These are phyloP conservation scores for Abramis brama DNA, from an alignment of 2,113 vertebrate species.

Conservation along the genomic window DNA sequence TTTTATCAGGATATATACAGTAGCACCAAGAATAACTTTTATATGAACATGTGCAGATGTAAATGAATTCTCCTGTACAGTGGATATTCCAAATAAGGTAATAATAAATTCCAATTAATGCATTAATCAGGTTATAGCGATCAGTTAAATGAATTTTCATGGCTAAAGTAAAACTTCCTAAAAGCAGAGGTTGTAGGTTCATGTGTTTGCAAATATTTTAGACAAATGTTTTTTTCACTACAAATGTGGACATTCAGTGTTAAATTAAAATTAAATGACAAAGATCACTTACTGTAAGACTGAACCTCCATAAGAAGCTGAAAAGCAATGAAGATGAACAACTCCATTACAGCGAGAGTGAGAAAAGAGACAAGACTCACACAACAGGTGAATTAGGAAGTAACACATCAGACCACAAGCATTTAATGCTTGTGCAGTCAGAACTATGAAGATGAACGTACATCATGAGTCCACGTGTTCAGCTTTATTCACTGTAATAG, in stretches of 20 bases:
- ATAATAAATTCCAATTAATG: no score
- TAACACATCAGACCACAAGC: background rate
- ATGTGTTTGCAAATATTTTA: background rate
- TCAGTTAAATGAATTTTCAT: background rate
- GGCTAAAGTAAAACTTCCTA: background rate
- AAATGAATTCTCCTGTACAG: no score
- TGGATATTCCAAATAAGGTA: no score
- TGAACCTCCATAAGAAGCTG: slow-evolving; percentile 24
- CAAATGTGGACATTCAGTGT: background rate
- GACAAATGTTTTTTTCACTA: background rate
- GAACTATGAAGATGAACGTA: background rate
- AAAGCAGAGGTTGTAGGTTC: background rate
- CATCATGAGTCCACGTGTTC: background rate
- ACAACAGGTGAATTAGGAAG: background rate
- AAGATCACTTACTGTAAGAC: slow-evolving; percentile 6
- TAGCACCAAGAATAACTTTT: no score
- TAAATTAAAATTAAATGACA: background rate
- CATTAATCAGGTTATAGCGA: background rate
- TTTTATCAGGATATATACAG: no score
- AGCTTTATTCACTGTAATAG: background rate
- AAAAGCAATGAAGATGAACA: background rate
- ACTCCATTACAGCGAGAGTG: background rate
- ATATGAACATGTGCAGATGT: no score
- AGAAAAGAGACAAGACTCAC: background rate
- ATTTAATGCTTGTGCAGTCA: background rate